phyloP scores from a whole-genome alignment of 1,140 invertebrate genomes.

The Hylyphantes graminicola region DNA sequence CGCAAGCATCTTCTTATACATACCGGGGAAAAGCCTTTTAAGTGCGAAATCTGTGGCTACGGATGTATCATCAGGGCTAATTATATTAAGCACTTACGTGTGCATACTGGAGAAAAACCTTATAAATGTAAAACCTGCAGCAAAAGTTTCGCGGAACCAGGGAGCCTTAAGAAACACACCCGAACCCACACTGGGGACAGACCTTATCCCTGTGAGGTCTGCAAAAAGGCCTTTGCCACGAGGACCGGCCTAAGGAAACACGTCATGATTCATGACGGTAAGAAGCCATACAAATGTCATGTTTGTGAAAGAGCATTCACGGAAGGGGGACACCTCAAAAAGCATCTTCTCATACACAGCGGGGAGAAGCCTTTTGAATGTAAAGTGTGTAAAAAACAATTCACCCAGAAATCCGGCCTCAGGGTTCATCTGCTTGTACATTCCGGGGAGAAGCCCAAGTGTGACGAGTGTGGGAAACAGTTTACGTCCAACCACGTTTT shows the following conservation, averaged over 20 bases:
- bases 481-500: constrained; percentile 15
- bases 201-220: constrained; percentile 93
- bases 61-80: constrained; percentile 99
- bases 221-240: constrained; percentile 98
- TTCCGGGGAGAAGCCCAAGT: constrained; percentile 24
- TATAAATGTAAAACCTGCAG: constrained; percentile 94
- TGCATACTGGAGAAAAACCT: constrained; percentile 97
- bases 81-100: constrained; percentile 95
- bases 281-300: constrained; percentile 93
- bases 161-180: constrained; percentile 96
- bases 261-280: constrained; percentile 98
- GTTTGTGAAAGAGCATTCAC: constrained; percentile 67
- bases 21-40: constrained; percentile 98
- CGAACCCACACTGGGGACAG: constrained; percentile 98
- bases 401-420: constrained; percentile 3
- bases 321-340: not conserved
- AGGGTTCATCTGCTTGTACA: constrained; percentile 1
- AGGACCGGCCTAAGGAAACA: constrained; percentile 98
- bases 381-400: constrained; percentile 4
- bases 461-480: constrained; percentile 16
- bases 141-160: constrained; percentile 98
- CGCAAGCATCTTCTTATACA: constrained; percentile 97
- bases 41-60: constrained; percentile 82
- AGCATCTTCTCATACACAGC: constrained; percentile 8
- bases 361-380: constrained; percentile 28